Evolutionary conservation across 2,888 invertebrate genomes (phyloP).

Genomic region (Osmoderma eremita): DNA sequence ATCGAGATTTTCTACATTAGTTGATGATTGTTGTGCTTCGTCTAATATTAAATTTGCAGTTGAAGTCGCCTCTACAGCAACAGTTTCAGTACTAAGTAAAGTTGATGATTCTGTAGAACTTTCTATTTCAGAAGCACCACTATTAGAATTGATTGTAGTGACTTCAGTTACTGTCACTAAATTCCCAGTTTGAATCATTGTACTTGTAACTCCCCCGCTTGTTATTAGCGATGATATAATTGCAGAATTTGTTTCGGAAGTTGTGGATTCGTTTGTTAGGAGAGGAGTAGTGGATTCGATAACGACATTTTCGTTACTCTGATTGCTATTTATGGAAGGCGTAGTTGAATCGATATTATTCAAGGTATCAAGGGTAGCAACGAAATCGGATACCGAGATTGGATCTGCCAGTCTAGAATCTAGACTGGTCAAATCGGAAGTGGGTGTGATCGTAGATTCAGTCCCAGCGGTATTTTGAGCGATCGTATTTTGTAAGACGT

Average conservation of each 20-base stretch:
- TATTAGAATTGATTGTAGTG: not conserved
- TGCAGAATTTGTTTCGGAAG: constrained; percentile 28
- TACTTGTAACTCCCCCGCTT: not conserved
- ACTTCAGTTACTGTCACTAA: constrained; percentile 20
- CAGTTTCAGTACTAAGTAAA: not conserved
- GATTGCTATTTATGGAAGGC: constrained; percentile 1
- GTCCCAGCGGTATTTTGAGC: constrained; percentile 19
- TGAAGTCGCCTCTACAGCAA: no score
- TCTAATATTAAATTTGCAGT: no score
- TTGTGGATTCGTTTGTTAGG: constrained; percentile 30
- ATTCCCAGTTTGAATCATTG: constrained; percentile 14
- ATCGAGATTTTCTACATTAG: no score
- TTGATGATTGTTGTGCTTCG: no score
- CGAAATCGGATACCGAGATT: constrained; percentile 48
- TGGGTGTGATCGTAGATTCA: not conserved
- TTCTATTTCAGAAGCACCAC: not conserved
- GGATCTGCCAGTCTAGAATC: constrained; percentile 40
- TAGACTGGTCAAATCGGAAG: not conserved
- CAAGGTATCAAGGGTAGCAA: constrained; percentile 43
- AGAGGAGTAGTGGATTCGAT: constrained; percentile 37
- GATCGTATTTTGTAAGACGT: constrained; percentile 24
- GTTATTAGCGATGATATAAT: constrained; percentile 8
- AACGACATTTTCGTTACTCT: constrained; percentile 15
- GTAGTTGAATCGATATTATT: constrained; percentile 35
- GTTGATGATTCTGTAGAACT: no score